A percentile compares a stretch with the other conserved stretches of the same genome.
Conservation (phyloP, 2,113 vertebrate genomes). For the Pedetes capensis region DNA sequence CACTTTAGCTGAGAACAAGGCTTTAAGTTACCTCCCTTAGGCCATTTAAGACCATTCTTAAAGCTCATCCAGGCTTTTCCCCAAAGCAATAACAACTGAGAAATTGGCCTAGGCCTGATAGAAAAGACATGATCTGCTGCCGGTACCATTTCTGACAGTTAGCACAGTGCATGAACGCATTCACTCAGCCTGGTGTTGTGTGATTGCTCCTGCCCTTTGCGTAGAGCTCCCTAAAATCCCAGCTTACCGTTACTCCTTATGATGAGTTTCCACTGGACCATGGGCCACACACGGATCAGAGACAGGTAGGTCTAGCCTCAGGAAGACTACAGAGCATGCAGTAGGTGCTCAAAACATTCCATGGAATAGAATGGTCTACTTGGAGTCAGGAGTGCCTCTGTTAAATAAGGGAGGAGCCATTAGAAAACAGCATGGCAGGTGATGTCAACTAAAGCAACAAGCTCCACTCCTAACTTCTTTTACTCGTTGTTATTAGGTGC, state of each 20-base stretch:
- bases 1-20: conserved; percentile 6
- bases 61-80: background rate
- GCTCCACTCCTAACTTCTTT: background rate
- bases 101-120: background rate
- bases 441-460: background rate
- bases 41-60: background rate
- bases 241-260: background rate
- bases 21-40: background rate
- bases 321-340: background rate
- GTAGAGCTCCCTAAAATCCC: background rate
- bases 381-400: background rate
- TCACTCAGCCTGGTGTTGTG: background rate
- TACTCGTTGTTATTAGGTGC: background rate
- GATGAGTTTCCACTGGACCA: background rate
- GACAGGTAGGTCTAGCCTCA: background rate
- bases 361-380: background rate
- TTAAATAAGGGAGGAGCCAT: background rate
- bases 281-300: background rate
- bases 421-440: background rate
- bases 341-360: background rate
- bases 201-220: background rate
- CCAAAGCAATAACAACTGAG: background rate
- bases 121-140: background rate
- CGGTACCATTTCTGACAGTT: background rate
- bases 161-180: background rate